Percentiles rank a stretch among this genome's conserved stretches.
These are phyloP conservation scores for Dicrurus megarhynchus DNA, from an alignment of 2,113 vertebrate genomes.

Conservation along the genomic window DNA sequence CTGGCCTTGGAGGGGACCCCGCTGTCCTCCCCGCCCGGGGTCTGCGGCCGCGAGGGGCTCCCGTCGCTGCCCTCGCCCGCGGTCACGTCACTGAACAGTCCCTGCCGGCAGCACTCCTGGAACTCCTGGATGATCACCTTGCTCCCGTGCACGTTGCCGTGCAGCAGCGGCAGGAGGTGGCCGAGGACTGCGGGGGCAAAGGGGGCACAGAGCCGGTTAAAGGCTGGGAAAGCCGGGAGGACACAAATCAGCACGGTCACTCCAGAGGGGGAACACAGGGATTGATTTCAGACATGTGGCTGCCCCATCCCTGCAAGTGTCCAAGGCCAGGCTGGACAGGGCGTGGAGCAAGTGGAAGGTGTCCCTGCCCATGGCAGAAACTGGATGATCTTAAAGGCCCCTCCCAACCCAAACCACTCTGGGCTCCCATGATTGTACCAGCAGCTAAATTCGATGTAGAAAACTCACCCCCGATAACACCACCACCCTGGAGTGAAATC, in stretches of 20 bases:
- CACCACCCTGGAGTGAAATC: background rate
- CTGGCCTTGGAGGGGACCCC: slow-evolving; percentile 84
- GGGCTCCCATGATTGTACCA: background rate
- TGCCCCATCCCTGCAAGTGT: background rate
- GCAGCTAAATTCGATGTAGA: background rate
- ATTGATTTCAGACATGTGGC: background rate
- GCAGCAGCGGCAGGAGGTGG: slow-evolving; percentile 88
- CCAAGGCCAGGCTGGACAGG: background rate
- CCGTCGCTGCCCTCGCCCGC: background rate
- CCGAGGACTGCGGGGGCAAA: slow-evolving; percentile 51
- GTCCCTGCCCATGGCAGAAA: background rate
- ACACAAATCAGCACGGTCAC: accelerated
- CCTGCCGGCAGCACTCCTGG: slow-evolving; percentile 86
- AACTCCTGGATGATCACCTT: slow-evolving; percentile 94
- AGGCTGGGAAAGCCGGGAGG: accelerated
- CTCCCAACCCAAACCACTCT: background rate
- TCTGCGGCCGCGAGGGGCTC: background rate
- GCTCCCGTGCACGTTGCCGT: slow-evolving; percentile 90
- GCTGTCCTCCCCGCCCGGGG: slow-evolving; percentile 33
- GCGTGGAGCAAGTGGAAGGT: background rate
- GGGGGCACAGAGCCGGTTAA: background rate
- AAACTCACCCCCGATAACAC: background rate
- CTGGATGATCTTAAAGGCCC: background rate
- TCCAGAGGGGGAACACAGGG: background rate
- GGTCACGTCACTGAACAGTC: slow-evolving; percentile 15